A percentile compares a stretch with the other conserved stretches of the same genome.
Evolutionary conservation across 1,140 invertebrate species (phyloP).

Genomic region (Cydia splendana): DNA sequence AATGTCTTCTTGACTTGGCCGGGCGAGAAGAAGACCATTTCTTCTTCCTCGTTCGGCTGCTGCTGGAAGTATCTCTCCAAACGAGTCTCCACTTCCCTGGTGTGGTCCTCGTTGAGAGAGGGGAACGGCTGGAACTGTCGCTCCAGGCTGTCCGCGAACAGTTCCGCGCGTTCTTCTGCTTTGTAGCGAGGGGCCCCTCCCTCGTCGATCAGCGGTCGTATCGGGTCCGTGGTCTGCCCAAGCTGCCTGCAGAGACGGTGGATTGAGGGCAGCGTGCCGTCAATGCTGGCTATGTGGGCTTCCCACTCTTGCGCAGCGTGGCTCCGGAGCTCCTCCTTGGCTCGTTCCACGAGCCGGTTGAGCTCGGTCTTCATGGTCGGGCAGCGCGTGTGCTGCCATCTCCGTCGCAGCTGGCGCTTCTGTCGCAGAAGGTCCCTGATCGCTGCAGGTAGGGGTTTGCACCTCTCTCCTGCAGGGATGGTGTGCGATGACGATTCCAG

Average conservation of each 20-base stretch:
- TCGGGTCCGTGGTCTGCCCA: constrained; percentile 1
- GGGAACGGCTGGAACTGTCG: constrained; percentile 42
- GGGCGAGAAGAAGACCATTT: constrained; percentile 35
- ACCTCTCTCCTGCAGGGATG: background rate
- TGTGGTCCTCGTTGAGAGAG: constrained; percentile 1
- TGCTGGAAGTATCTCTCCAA: constrained; percentile 27
- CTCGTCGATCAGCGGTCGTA: constrained; percentile 22
- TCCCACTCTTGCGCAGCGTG: background rate
- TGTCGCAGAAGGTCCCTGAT: background rate
- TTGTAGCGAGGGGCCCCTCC: constrained; percentile 36
- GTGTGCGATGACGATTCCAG: background rate
- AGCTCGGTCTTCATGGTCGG: background rate
- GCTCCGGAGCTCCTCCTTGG: background rate
- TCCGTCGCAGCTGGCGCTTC: constrained; percentile 39
- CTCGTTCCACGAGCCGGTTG: background rate
- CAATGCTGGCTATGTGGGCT: background rate
- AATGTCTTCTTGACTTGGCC: constrained; percentile 31
- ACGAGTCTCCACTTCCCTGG: background rate
- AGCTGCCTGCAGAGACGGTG: constrained; percentile 37
- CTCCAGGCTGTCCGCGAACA: constrained; percentile 43
- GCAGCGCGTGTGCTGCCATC: constrained; percentile 11
- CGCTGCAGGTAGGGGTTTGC: background rate
- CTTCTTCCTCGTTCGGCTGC: constrained; percentile 33
- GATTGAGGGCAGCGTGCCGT: constrained; percentile 31
- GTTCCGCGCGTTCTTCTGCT: constrained; percentile 40